Conservation (phyloP, 2,113 vertebrate genomes). For the Capra hircus region DNA sequence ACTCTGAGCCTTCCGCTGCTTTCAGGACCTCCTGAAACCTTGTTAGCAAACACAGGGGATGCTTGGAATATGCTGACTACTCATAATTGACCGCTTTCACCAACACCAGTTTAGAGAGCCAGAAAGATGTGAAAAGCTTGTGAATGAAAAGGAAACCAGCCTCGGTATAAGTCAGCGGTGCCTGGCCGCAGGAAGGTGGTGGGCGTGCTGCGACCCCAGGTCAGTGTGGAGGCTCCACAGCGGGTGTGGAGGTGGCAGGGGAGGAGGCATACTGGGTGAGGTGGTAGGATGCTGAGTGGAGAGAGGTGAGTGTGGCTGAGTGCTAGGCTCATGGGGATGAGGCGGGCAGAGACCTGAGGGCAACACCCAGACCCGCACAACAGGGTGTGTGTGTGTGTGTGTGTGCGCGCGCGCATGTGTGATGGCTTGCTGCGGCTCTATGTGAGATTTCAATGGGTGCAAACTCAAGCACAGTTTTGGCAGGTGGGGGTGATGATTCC, state of each 20-base stretch:
- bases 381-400: background rate
- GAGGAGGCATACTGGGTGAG: accelerated
- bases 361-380: background rate
- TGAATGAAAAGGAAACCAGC: background rate
- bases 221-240: background rate
- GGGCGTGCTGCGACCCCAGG: accelerated
- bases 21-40: background rate
- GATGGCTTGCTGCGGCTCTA: background rate
- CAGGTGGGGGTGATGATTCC: background rate
- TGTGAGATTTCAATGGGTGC: background rate
- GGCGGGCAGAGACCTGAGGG: background rate
- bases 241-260: too few relatives aligned
- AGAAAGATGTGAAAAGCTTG: background rate
- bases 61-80: background rate
- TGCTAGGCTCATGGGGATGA: background rate
- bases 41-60: accelerated
- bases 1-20: background rate
- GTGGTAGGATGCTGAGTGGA: background rate
- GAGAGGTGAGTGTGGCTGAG: background rate
- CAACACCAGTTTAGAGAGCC: background rate
- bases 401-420: accelerated
- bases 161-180: background rate
- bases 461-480: background rate
- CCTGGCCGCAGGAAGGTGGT: too few relatives aligned
- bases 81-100: background rate